Conservation (phyloP, 2,113 vertebrate genomes). For the Salvelinus sp. region DNA sequence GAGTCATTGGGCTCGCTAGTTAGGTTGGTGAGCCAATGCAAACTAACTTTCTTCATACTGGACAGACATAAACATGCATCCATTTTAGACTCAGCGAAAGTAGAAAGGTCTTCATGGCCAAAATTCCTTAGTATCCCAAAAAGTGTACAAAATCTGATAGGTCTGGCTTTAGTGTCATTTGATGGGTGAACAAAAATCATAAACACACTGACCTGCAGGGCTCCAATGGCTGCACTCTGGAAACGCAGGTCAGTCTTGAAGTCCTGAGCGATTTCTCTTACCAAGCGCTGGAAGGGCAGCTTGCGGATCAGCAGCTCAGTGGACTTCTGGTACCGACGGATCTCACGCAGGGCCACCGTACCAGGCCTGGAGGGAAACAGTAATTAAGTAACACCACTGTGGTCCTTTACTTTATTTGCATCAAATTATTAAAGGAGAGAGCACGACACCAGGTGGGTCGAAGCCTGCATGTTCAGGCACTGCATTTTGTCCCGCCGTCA, state of each 20-base stretch:
- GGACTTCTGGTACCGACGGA: conserved; percentile 83
- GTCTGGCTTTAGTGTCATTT: neutral
- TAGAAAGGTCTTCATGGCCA: no score
- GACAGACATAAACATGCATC: no score
- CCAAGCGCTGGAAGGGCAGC: conserved; percentile 80
- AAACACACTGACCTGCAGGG: conserved; percentile 69
- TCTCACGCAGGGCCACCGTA: conserved; percentile 82
- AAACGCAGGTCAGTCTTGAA: conserved; percentile 81
- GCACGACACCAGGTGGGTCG: no score
- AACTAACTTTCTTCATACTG: no score
- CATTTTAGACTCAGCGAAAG: no score
- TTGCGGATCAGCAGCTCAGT: conserved; percentile 82
- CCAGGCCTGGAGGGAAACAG: conserved; percentile 66
- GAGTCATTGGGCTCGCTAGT: no score
- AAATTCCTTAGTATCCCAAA: no score
- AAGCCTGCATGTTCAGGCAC: no score
- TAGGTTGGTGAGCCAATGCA: no score
- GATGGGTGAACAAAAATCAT: neutral
- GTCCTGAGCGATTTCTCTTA: conserved; percentile 80
- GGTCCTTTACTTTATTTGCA: no score
- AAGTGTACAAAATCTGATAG: no score
- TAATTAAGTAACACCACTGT: neutral
- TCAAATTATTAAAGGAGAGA: no score
- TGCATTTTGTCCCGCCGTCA: conserved; percentile 34
- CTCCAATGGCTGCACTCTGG: conserved; percentile 83